phyloP scores from a whole-genome alignment of 2,113 vertebrate species.

The Syngnathoides biaculeatus region DNA sequence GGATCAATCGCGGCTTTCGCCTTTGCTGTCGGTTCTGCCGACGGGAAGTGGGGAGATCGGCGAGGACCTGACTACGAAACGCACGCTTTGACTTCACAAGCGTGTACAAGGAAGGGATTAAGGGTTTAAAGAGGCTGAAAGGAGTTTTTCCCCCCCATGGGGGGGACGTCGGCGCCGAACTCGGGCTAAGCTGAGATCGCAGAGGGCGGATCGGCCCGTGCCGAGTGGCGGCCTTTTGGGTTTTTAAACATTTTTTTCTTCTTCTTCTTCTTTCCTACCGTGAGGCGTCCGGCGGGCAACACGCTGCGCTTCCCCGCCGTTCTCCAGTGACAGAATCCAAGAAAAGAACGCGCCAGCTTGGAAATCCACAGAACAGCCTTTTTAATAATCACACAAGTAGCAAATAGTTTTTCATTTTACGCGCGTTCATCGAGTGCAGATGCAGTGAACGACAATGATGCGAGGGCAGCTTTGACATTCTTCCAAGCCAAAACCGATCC shows the following conservation, averaged over 20 bases:
- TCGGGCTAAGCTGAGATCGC: conserved; percentile 58
- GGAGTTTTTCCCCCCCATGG: conserved; percentile 22
- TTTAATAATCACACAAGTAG: neutral
- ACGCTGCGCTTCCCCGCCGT: neutral
- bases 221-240: conserved; percentile 22
- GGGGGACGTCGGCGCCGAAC: conserved; percentile 36
- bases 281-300: conserved; percentile 34
- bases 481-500: too few relatives aligned
- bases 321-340: neutral
- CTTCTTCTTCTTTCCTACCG: conserved; percentile 1
- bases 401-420: neutral
- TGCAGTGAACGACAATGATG: too few relatives aligned
- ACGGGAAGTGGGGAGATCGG: conserved; percentile 24
- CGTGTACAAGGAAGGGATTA: conserved; percentile 11
- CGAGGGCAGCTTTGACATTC: too few relatives aligned
- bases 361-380: neutral
- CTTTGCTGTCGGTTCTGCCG: conserved; percentile 40
- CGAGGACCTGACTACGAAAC: conserved; percentile 22
- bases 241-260: conserved; percentile 26
- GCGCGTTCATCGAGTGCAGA: too few relatives aligned
- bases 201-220: conserved; percentile 42
- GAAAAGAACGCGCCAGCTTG: neutral
- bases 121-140: conserved; percentile 4
- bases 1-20: conserved; percentile 41
- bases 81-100: conserved; percentile 10